phyloP scores from a whole-genome alignment of 1,140 invertebrate species.

The Dendroctonus valens region DNA sequence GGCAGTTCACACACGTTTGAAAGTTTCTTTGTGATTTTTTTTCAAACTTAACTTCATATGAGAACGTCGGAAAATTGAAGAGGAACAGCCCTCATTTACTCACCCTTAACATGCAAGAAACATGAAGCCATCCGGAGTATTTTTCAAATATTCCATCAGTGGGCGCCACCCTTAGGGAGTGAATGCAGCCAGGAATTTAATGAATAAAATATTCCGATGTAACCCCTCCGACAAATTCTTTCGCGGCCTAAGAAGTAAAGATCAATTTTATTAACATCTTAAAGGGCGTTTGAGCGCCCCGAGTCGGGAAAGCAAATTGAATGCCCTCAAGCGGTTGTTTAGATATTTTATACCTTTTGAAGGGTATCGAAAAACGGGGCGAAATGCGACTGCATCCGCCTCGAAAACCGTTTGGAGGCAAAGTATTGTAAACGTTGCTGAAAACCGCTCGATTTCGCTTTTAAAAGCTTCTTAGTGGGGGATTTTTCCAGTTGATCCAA shows the following conservation, averaged over 20 bases:
- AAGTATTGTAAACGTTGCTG: conserved; percentile 24
- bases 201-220: conserved; percentile 25
- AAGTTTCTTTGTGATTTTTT: too few relatives aligned
- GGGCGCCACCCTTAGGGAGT: not conserved
- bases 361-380: conserved; percentile 9
- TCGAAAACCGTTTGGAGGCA: conserved; percentile 2
- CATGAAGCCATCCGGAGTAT: not conserved
- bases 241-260: conserved; percentile 18
- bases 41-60: too few relatives aligned
- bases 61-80: too few relatives aligned
- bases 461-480: conserved; percentile 16
- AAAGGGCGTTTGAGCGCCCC: conserved; percentile 7
- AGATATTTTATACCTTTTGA: conserved; percentile 26
- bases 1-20: too few relatives aligned
- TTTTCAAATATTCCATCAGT: conserved; percentile 15
- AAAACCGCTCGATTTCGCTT: conserved; percentile 19
- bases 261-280: conserved; percentile 28
- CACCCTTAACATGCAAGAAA: too few relatives aligned
- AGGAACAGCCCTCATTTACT: too few relatives aligned
- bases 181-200: conserved; percentile 24
- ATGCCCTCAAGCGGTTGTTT: conserved; percentile 23
- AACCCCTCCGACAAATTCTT: conserved; percentile 15
- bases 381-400: not conserved
- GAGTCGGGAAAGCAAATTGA: conserved; percentile 15
- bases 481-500: not conserved